These are phyloP conservation scores for Lonchura striata DNA, from an alignment of 2,113 vertebrate genomes.

Conservation along the genomic window DNA sequence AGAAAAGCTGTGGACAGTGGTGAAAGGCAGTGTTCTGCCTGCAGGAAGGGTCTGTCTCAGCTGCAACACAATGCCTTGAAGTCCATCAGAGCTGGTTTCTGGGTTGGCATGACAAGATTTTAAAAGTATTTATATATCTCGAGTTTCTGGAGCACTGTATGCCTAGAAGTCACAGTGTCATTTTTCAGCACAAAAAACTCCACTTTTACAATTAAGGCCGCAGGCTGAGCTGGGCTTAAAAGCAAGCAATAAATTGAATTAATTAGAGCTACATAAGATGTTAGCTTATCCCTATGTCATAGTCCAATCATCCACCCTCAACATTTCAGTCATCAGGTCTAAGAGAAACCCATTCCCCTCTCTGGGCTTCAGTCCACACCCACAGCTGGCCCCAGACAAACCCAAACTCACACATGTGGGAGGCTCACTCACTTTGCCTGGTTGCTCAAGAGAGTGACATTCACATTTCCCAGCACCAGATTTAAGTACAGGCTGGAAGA, in stretches of 20 bases:
- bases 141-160: neutral
- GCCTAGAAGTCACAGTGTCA: neutral
- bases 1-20: rapidly evolving
- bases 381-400: neutral
- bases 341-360: neutral
- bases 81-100: neutral
- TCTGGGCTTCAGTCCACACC: neutral
- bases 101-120: neutral
- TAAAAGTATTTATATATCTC: neutral
- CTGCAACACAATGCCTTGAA: neutral
- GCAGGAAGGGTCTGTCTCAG: neutral
- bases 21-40: neutral
- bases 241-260: neutral
- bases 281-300: rapidly evolving
- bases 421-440: slow-evolving; percentile 88
- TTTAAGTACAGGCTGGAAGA: slow-evolving; percentile 90
- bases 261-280: rapidly evolving
- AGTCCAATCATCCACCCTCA: neutral
- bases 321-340: neutral
- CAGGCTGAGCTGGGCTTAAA: neutral
- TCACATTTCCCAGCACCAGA: slow-evolving; percentile 93
- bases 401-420: rapidly evolving
- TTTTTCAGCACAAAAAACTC: neutral
- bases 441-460: slow-evolving; percentile 95
- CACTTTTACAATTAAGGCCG: neutral